Conservation (phyloP, 2,888 invertebrate species). For the Eristalinus sepulchralis region DNA sequence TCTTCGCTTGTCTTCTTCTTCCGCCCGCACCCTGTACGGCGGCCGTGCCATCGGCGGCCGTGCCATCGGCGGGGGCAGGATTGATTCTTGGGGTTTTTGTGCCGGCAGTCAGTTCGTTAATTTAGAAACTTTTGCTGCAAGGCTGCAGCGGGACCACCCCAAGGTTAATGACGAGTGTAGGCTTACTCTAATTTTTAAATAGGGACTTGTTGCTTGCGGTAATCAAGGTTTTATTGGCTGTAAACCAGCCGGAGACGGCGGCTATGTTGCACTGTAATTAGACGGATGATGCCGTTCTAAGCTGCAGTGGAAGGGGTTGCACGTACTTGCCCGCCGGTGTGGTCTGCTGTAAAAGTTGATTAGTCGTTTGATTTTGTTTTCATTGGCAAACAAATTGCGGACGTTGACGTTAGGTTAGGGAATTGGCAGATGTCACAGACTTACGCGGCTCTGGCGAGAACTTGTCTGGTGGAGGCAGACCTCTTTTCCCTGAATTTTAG, state of each 20-base stretch:
- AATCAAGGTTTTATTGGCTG: constrained; percentile 42
- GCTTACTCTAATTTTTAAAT: constrained; percentile 32
- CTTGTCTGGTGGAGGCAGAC: neutral
- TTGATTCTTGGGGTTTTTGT: constrained; percentile 18
- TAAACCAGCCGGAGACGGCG: constrained; percentile 13
- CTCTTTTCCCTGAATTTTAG: neutral
- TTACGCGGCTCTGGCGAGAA: neutral
- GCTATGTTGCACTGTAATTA: neutral
- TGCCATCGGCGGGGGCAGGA: constrained; percentile 7
- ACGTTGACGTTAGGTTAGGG: neutral
- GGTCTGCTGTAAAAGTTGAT: neutral
- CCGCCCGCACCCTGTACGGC: neutral
- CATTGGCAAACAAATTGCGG: neutral
- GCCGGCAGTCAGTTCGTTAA: constrained; percentile 52
- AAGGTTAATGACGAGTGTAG: constrained; percentile 58
- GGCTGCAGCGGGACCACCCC: constrained; percentile 48
- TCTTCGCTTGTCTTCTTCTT: neutral
- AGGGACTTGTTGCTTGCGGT: constrained; percentile 15
- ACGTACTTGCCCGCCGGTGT: neutral
- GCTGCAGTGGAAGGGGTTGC: neutral
- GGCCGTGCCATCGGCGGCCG: too few species aligned
- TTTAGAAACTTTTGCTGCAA: constrained; percentile 45
- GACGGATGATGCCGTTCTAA: constrained; percentile 5
- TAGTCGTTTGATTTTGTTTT: neutral
- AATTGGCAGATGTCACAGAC: neutral